Conservation (phyloP, 2,113 vertebrate species). For the Riparia riparia region DNA sequence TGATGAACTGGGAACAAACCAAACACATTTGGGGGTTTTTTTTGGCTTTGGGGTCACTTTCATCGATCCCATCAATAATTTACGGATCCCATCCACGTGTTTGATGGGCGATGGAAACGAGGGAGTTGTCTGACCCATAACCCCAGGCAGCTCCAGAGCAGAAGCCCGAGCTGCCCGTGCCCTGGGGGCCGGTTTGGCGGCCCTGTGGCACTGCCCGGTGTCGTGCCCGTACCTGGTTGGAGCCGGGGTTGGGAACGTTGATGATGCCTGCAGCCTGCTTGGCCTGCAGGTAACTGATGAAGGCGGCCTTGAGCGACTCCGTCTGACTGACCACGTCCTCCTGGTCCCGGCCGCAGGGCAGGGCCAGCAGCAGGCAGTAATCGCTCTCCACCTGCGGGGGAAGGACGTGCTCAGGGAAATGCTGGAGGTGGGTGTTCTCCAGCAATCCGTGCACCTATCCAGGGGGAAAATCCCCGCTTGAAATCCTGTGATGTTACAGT, state of each 20-base stretch:
- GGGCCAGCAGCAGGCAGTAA: slow-evolving; percentile 94
- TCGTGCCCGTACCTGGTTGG: slow-evolving; percentile 85
- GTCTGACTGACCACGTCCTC: slow-evolving; percentile 96
- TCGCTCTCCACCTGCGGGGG: slow-evolving; percentile 90
- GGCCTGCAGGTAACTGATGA: slow-evolving; percentile 98
- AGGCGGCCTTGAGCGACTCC: slow-evolving; percentile 93
- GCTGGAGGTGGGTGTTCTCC: neutral
- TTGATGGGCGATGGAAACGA: fast-evolving
- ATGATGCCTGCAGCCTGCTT: slow-evolving; percentile 99
- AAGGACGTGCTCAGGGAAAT: neutral
- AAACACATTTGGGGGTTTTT: fast-evolving
- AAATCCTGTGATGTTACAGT: neutral
- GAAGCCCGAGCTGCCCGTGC: fast-evolving
- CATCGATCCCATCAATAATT: fast-evolving
- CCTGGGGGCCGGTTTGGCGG: fast-evolving
- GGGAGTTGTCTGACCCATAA: fast-evolving
- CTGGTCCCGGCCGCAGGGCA: slow-evolving; percentile 96
- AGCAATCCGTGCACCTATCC: neutral
- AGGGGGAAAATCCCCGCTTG: neutral
- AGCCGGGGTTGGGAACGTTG: slow-evolving; percentile 97
- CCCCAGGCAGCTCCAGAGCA: neutral
- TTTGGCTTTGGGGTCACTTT: neutral
- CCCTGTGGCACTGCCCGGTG: fast-evolving
- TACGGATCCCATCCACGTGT: fast-evolving
- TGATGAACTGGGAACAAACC: neutral